Base-by-base conservation (phyloP, 1,140 invertebrate genomes). In the Zelostemma sp. region DNA sequence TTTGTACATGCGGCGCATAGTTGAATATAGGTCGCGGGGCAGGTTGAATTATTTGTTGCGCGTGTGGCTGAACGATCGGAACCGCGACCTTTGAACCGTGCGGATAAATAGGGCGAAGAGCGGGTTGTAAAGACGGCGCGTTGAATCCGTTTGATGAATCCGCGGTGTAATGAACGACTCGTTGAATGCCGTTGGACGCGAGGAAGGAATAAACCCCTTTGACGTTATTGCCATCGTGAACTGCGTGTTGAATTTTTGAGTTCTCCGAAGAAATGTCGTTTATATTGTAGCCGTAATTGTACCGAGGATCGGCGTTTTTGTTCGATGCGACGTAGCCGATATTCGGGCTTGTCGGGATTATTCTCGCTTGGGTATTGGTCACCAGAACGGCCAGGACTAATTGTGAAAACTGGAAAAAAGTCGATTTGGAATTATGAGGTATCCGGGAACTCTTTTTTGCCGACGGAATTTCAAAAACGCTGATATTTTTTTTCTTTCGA, bases 71-170 rank as follows among this genome's bases (percentile, higher is more conserved):
- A n/a, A 11, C 11, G 11, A 11, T 31, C 11, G 28, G 28, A 6
- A 31, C 28, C 11, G 11, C 28, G 11, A 31, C 11, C 11, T 11
- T 31, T 5, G 28, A 31, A 6, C 5, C 28, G 11, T 31, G 28
- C 28, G 28, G 28, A 31, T 31, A 11, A 31, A 31, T 31, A 6
- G n/a, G n/a, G n/a, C n/a, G n/a, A n/a, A n/a, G n/a, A n/a, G n/a
- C n/a, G n/a, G n/a, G 28, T 31, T 31, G 28, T 11, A 31, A 31
- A 31, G 28, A 31, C 11, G 28, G 5, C 11, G 90, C 90, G 75
- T 90, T 89, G 79, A 90, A 91, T 41, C 90, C 90, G 62, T 88
- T 87, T 46, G 88, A 85, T 12, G 83, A 59, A 66, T 90, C 89
- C 1, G 89, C 88, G 6, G 87, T 88, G 64, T 91, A 91, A 50